Evolutionary conservation across 1,140 invertebrate genomes (phyloP).

Genomic region (Drosophila ananassae): DNA sequence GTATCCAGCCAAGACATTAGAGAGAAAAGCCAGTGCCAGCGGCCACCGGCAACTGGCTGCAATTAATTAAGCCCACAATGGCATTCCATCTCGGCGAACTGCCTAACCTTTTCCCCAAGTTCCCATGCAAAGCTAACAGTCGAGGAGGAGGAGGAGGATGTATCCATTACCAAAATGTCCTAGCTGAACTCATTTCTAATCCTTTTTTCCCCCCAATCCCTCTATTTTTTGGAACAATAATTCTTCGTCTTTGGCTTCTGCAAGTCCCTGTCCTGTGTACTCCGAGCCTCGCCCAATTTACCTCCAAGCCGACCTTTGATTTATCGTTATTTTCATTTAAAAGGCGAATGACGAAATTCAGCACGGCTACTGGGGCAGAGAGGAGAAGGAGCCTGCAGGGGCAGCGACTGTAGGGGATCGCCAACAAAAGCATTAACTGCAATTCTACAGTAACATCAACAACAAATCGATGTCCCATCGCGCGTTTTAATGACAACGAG

Average conservation of each 20-base stretch:
- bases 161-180: too few relatives aligned
- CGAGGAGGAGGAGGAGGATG: too few relatives aligned
- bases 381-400: not conserved
- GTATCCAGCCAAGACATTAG: conserved; percentile 37
- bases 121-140: conserved; percentile 44
- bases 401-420: conserved; percentile 31
- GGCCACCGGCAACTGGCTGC: conserved; percentile 47
- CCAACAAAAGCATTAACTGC: conserved; percentile 38
- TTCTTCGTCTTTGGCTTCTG: too few relatives aligned
- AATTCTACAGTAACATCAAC: conserved; percentile 27
- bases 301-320: conserved; percentile 68
- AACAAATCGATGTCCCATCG: conserved; percentile 77
- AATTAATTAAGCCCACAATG: conserved; percentile 74
- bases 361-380: conserved; percentile 40
- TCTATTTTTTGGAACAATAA: too few relatives aligned
- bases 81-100: conserved; percentile 27
- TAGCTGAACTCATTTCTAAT: not conserved
- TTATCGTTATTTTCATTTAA: conserved; percentile 82
- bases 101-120: conserved; percentile 57
- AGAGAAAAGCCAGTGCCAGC: conserved; percentile 66
- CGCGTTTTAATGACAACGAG: conserved; percentile 79
- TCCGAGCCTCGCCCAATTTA: not conserved
- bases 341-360: conserved; percentile 81
- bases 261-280: not conserved
- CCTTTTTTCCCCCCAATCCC: too few relatives aligned